phyloP scores from a whole-genome alignment of 1,140 invertebrate genomes.

The Pseudachorutes palmiensis region DNA sequence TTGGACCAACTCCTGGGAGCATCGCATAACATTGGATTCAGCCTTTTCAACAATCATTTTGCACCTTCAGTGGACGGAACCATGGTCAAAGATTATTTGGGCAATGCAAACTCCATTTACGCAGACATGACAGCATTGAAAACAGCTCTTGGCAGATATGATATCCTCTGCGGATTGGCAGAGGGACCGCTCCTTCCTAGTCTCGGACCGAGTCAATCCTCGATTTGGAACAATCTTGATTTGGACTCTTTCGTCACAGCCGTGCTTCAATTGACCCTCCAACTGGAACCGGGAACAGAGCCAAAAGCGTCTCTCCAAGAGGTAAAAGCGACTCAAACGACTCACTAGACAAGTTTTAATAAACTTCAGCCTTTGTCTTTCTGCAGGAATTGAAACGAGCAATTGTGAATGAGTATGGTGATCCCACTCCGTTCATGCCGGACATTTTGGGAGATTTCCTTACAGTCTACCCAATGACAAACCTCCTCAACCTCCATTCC shows the following conservation, averaged over 20 bases:
- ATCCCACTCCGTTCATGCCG: conserved; percentile 27
- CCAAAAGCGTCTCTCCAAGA: too few relatives aligned
- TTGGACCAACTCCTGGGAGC: conserved; percentile 25
- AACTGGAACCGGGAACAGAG: conserved; percentile 29
- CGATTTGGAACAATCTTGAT: conserved; percentile 21
- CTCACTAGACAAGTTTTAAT: too few relatives aligned
- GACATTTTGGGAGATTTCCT: conserved; percentile 33
- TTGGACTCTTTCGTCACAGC: conserved; percentile 33
- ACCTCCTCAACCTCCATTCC: conserved; percentile 33
- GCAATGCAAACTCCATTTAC: neutral
- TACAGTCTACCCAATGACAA: conserved; percentile 29
- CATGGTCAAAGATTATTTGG: conserved; percentile 25
- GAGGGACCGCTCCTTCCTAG: conserved; percentile 29
- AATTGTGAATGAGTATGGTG: conserved; percentile 28
- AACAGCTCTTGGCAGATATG: conserved; percentile 28
- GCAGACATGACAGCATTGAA: neutral
- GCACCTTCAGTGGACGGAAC: conserved; percentile 30
- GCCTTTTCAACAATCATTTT: conserved; percentile 26
- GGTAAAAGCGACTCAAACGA: too few relatives aligned
- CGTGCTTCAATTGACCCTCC: conserved; percentile 27
- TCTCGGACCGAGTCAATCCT: conserved; percentile 6
- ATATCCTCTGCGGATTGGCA: conserved; percentile 31
- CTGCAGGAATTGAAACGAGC: conserved; percentile 27
- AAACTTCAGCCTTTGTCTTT: too few relatives aligned
- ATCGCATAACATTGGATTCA: conserved; percentile 30